These are phyloP conservation scores for Chaenogobius annularis DNA, from an alignment of 2,113 vertebrate genomes.

Conservation along the genomic window DNA sequence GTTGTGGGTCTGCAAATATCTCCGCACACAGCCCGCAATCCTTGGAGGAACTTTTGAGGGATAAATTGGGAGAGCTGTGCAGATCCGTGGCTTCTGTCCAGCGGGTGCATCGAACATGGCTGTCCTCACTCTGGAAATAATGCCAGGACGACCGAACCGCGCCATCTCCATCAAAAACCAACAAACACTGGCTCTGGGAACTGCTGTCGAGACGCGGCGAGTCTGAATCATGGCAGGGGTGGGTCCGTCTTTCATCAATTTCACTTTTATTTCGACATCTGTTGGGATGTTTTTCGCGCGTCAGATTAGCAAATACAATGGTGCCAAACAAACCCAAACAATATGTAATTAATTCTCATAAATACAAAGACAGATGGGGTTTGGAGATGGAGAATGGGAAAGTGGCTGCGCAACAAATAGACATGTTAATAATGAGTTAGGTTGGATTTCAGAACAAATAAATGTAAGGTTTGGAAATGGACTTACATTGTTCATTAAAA, in stretches of 20 bases:
- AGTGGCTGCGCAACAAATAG: slow-evolving; percentile 31
- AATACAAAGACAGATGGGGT: slow-evolving; percentile 26
- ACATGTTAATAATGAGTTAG: slow-evolving; percentile 28
- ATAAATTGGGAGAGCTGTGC: slow-evolving; percentile 7
- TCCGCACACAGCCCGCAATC: slow-evolving; percentile 11
- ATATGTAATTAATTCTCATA: slow-evolving; percentile 29
- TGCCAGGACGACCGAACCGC: slow-evolving; percentile 11
- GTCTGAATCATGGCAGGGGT: slow-evolving; percentile 7
- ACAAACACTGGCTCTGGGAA: slow-evolving; percentile 21
- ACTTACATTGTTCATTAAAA: too few species aligned
- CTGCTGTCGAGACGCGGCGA: not conserved
- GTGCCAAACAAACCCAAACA: slow-evolving; percentile 31
- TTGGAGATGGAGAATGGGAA: not conserved
- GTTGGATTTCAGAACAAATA: not conserved
- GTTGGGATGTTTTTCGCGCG: slow-evolving; percentile 17
- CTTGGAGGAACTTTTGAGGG: slow-evolving; percentile 2
- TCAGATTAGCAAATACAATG: slow-evolving; percentile 29
- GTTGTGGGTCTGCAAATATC: slow-evolving; percentile 26
- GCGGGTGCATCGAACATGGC: slow-evolving; percentile 29
- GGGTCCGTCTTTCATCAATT: slow-evolving; percentile 31
- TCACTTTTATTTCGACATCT: slow-evolving; percentile 32
- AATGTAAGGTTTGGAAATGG: not conserved
- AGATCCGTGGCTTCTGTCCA: slow-evolving; percentile 8
- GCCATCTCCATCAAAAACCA: slow-evolving; percentile 30
- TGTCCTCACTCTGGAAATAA: slow-evolving; percentile 1